Evolutionary conservation across 2,797 vertebrate species (phyloP), one percentile per base, ranked within the genome.

Genomic region (Micromesistius poutassou): DNA sequence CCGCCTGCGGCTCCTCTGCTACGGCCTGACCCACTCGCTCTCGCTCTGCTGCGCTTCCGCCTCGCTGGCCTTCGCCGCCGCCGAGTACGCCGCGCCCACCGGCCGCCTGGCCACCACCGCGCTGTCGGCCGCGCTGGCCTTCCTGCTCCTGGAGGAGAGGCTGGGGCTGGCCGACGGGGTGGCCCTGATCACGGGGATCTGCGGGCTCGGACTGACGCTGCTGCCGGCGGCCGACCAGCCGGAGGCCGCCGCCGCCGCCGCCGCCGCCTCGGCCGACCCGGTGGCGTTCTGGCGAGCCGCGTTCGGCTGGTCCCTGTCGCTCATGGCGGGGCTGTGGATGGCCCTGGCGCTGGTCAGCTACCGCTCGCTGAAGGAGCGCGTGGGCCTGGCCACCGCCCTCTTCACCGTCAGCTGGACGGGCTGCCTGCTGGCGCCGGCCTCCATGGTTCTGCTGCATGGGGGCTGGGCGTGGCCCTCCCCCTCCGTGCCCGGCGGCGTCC

Each of bases 321-420:
- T 96, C 1, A 95, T 98, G 81, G 97, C 98, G 0, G 98, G 98
- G 46, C 86, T 99, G 88, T 98, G 97, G 88, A 97, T 97, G 75
- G 97, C 98, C 40, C 94, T 99, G 79, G 97, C 97, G 0, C 95
- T 99, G 94, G 97, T 98, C 31, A 92, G 97, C 46, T 99, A 98
- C 76, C 96, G 97, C 22, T 97, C 97, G 50, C 95, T 98, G 84
- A 97, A 96, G 87, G 97, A 98, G 81, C 95, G 93, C 84, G 93
- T 98, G 79, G 97, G 97, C 86, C 96, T 99, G 86, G 97, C 96
- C 92, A 97, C 96, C 0, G 98, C 97, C 0, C 93, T 99, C 30
- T 99, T 99, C 90, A 97, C 97, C 6, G 97, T 99, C 8, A 97
- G 97, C 38, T 99, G 98, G 98, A 98, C 96, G 0, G 96, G 98